Conservation (phyloP, 2,888 invertebrate genomes). For the Hecatera dysodea region DNA sequence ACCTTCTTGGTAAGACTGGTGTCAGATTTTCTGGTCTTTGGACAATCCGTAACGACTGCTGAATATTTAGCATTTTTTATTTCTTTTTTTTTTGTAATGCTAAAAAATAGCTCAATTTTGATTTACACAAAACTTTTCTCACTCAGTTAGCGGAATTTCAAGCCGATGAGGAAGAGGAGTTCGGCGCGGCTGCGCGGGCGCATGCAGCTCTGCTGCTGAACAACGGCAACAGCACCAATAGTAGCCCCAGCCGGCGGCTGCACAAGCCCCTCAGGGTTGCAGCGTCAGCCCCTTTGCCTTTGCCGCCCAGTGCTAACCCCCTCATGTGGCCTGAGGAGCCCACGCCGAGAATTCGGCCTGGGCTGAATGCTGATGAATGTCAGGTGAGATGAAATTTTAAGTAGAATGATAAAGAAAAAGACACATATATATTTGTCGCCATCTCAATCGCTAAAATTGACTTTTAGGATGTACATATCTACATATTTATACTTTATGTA, state of each 20-base stretch:
- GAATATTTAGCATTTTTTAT: too few species aligned
- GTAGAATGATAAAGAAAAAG: too few species aligned
- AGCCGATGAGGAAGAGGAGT: conserved; percentile 85
- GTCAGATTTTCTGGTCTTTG: too few species aligned
- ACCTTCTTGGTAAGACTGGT: too few species aligned
- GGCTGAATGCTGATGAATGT: conserved; percentile 82
- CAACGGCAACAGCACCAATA: conserved; percentile 43
- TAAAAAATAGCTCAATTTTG: neutral
- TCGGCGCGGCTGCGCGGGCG: conserved; percentile 73
- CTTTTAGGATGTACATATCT: too few species aligned
- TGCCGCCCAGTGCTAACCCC: conserved; percentile 78
- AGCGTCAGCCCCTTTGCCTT: conserved; percentile 79
- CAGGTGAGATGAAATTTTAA: conserved; percentile 72
- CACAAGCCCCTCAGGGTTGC: conserved; percentile 76
- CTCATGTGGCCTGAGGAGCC: conserved; percentile 83
- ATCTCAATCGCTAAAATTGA: too few species aligned
- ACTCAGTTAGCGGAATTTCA: conserved; percentile 86
- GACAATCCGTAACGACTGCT: too few species aligned
- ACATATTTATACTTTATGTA: too few species aligned
- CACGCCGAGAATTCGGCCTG: conserved; percentile 76
- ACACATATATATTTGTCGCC: too few species aligned
- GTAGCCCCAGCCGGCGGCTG: conserved; percentile 43
- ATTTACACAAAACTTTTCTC: neutral
- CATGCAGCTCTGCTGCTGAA: conserved; percentile 41
- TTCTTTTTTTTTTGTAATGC: too few species aligned